Base-by-base conservation (phyloP, 2,888 invertebrate genomes). In the Heliconius cydno region DNA sequence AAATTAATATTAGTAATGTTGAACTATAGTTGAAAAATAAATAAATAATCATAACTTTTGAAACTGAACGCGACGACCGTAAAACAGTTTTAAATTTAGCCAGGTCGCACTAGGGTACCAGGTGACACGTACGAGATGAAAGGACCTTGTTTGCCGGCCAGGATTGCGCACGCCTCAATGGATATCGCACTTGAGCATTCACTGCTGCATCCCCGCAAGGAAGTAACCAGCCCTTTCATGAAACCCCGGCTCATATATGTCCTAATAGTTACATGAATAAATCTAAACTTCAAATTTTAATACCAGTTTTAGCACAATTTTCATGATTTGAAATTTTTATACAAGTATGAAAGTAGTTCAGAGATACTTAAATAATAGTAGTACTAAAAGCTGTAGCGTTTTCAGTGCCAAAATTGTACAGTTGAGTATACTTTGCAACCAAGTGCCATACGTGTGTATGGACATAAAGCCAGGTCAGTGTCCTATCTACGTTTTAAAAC, bases 151-250 rank as follows among this genome's bases (percentile, higher is more conserved):
- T 93, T 91, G 88, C 90, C 88, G 89, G 87, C 90, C 91, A 88
- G 88, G 88, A 90, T 90, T 90, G 88, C 90, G 89, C 88, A 85
- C 85, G 84, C 85, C 76, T 84, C 85, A 85, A 85, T 87, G 91
- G 92, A 90, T 92, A 88, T 85, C 88, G 88, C 86, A 91, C 91
- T 92, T 88, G 88, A 85, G 88, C 89, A 92, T 94, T 92, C 92
- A 93, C 89, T 89, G 91, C 89, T 86, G 88, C 85, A 88, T 87
- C 87, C 86, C 88, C 84, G 84, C 84, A 85, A 85, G 87, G 90
- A 90, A 92, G 92, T 91, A 90, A 92, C 89, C 91, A 92, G 92
- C 92, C 93, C 90, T 87, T 80, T 82, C 81, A 75, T 84, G 83
- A 84, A 85, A 87, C 76, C 81, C 80, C 76, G 19, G 77, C 72